Base-by-base conservation (phyloP, 2,113 vertebrate species). In the Otocyon megalotis region DNA sequence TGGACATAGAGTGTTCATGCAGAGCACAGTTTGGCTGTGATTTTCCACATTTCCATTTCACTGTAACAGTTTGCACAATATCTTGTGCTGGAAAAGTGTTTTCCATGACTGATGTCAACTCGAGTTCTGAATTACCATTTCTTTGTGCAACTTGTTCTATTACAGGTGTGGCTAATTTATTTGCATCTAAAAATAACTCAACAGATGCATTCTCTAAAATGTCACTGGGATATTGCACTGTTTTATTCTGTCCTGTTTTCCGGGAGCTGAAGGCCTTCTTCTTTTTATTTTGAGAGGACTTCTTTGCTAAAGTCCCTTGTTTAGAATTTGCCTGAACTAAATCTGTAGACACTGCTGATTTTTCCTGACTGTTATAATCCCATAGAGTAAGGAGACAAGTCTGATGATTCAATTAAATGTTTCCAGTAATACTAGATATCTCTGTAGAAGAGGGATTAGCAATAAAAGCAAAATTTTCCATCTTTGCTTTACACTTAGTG, bases 401-500 rank as follows among this genome's bases (percentile, higher is more conserved):
- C 98, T 99, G 98, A 94, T 99, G 98, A 95, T 98, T 99, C 97
- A 98, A 82, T 85, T 99, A 98, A 90, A 98, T 65, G 1, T 99
- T 99, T 60, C 98, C 98, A 91, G 99, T 98, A 98, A 99, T 98
- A 50, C 99, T 99, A 91, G 98, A 98, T 37, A 98, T 98, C 96
- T 99, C 98, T 81, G 98, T 98, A 97, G 98, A 98, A 95, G 98
- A 98, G 53, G 99, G 98, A 97, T 98, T 99, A 94, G 98, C 99
- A 98, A 98, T 98, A 95, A 99, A 99, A 90, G 98, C 98, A 97
- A 99, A 98, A 97, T 99, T 98, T 97, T 99, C 99, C 98, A 99
- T 99, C 98, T 99, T 99, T 98, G 99, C 98, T 96, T 99, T 99
- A 98, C 99, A 99, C 95, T 98, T 98, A 90, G 98, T 98, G 74